Evolutionary conservation across 1,140 invertebrate species (phyloP).

Genomic region (Epicauta chinensis): DNA sequence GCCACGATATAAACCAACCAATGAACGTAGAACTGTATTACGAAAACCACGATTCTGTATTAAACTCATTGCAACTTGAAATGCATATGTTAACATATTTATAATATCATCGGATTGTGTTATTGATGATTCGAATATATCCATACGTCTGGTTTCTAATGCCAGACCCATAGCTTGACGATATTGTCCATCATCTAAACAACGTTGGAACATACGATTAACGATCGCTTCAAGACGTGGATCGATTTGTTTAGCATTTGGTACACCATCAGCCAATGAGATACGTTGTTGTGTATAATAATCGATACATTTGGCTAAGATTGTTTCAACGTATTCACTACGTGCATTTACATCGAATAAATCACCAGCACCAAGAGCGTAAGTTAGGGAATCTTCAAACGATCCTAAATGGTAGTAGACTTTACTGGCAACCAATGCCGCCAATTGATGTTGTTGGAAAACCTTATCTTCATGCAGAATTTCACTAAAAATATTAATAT

Average conservation of each 20-base stretch:
- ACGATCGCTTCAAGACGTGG: slow-evolving; percentile 88
- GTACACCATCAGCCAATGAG: slow-evolving; percentile 54
- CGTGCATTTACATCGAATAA: slow-evolving; percentile 90
- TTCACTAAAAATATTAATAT: slow-evolving; percentile 56
- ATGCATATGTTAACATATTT: slow-evolving; percentile 90
- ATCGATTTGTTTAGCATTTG: slow-evolving; percentile 70
- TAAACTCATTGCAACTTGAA: slow-evolving; percentile 87
- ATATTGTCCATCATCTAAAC: slow-evolving; percentile 89
- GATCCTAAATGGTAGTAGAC: slow-evolving; percentile 97
- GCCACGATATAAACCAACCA: slow-evolving; percentile 86
- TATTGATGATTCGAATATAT: slow-evolving; percentile 89
- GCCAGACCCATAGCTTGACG: slow-evolving; percentile 91
- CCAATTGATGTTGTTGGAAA: slow-evolving; percentile 85
- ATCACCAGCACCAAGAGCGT: slow-evolving; percentile 87
- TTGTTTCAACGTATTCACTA: slow-evolving; percentile 95
- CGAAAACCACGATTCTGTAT: slow-evolving; percentile 91
- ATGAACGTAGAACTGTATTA: slow-evolving; percentile 76
- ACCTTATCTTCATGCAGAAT: slow-evolving; percentile 88
- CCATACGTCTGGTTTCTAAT: slow-evolving; percentile 92
- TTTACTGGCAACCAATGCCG: slow-evolving; percentile 96
- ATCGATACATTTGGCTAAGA: slow-evolving; percentile 94
- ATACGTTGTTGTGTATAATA: slow-evolving; percentile 87
- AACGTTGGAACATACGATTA: slow-evolving; percentile 94
- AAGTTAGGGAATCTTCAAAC: slow-evolving; percentile 92
- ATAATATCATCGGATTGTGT: slow-evolving; percentile 85